Percentiles rank a stretch among this genome's conserved stretches.
Evolutionary conservation across 2,888 invertebrate species (phyloP).

Genomic region (Smittia aterrima): DNA sequence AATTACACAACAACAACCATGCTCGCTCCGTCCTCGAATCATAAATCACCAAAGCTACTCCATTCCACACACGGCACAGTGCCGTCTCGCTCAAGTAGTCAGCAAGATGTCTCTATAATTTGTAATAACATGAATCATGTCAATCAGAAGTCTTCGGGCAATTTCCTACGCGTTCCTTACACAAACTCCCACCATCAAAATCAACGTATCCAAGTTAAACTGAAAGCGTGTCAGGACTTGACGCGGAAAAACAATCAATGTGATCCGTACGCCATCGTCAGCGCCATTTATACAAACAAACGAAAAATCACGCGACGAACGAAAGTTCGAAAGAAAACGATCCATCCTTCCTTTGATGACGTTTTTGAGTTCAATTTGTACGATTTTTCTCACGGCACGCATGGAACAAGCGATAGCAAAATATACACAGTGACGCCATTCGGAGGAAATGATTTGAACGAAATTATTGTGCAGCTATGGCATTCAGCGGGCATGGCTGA

Average conservation of each 20-base stretch:
- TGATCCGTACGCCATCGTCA: slow-evolving; percentile 84
- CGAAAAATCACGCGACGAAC: slow-evolving; percentile 77
- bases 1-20: slow-evolving; percentile 29
- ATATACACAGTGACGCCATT: slow-evolving; percentile 59
- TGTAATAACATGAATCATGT: neutral
- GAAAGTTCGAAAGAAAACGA: slow-evolving; percentile 85
- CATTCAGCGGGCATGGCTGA: slow-evolving; percentile 78
- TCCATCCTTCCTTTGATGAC: slow-evolving; percentile 86
- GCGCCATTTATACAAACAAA: slow-evolving; percentile 76
- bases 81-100: slow-evolving; percentile 40
- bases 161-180: slow-evolving; percentile 40
- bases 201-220: slow-evolving; percentile 55
- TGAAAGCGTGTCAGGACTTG: slow-evolving; percentile 83
- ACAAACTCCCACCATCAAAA: slow-evolving; percentile 36
- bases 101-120: slow-evolving; percentile 29
- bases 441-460: slow-evolving; percentile 70
- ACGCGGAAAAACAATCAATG: slow-evolving; percentile 87
- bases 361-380: slow-evolving; percentile 72
- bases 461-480: slow-evolving; percentile 80
- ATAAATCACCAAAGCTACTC: slow-evolving; percentile 39
- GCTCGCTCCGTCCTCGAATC: slow-evolving; percentile 27
- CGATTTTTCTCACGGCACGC: slow-evolving; percentile 62
- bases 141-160: slow-evolving; percentile 14
- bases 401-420: slow-evolving; percentile 53
- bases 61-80: slow-evolving; percentile 32